Conservation (phyloP, 2,797 vertebrate species). For the Alosa sapidissima region DNA sequence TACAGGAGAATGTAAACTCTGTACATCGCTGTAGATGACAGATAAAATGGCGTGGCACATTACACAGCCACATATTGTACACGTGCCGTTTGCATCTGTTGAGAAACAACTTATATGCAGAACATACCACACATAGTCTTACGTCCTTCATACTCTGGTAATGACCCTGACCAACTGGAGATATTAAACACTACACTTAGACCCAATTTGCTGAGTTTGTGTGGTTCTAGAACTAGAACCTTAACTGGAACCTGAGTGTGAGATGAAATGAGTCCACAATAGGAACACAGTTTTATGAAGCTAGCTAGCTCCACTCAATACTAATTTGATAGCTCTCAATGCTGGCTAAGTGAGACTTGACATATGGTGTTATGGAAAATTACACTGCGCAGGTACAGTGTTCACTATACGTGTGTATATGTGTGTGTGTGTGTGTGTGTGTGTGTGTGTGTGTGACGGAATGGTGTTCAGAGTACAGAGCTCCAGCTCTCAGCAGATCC, state of each 20-base stretch:
- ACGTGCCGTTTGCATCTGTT: neutral
- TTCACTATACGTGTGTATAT: neutral
- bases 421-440: conserved; percentile 8
- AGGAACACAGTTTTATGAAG: neutral
- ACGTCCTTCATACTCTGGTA: neutral
- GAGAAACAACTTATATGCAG: neutral
- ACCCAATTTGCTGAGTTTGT: too few relatives aligned
- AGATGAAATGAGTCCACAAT: neutral
- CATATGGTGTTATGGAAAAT: neutral
- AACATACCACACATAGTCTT: neutral
- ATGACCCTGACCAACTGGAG: neutral
- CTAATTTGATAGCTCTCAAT: neutral
- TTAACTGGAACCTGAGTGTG: neutral
- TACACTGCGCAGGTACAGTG: neutral
- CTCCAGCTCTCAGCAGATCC: neutral
- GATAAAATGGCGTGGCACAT: neutral
- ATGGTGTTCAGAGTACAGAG: neutral
- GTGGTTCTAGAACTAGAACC: neutral
- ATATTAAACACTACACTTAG: too few relatives aligned
- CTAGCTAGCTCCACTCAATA: neutral
- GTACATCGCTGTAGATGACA: neutral
- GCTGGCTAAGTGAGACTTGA: neutral
- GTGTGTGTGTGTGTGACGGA: neutral
- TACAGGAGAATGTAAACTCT: neutral
- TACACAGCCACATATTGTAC: neutral